phyloP scores from a whole-genome alignment of 1,140 invertebrate species.

The Micrasema longulum region DNA sequence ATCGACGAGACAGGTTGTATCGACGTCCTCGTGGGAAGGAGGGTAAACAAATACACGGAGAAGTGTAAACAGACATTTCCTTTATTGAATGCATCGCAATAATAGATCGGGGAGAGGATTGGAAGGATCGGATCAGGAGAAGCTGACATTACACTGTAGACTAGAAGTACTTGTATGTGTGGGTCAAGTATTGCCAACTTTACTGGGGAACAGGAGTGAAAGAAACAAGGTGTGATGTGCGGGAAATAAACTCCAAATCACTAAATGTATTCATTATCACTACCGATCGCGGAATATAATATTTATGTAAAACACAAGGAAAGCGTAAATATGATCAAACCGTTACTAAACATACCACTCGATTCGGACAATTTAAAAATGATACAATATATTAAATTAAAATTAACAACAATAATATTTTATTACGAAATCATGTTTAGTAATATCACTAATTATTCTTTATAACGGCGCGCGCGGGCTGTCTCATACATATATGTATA shows the following conservation, averaged over 20 bases:
- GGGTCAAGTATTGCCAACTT: not conserved
- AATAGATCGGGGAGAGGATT: not conserved
- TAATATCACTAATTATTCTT: constrained; percentile 36
- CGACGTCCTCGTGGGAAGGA: no score
- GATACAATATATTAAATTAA: constrained; percentile 44
- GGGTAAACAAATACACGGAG: not conserved
- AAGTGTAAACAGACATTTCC: constrained; percentile 49
- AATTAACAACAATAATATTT: constrained; percentile 42
- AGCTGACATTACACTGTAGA: not conserved
- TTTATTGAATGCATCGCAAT: constrained; percentile 49
- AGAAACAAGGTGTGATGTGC: constrained; percentile 1
- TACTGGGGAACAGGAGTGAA: not conserved
- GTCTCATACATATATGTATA: constrained; percentile 6
- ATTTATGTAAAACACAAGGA: constrained; percentile 40
- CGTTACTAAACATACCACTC: constrained; percentile 6
- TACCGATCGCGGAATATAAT: constrained; percentile 8
- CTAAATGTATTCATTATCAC: no score
- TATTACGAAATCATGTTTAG: constrained; percentile 34
- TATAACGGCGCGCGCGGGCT: not conserved
- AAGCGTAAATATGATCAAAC: constrained; percentile 30
- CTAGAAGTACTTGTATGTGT: not conserved
- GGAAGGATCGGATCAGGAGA: not conserved
- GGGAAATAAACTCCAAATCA: not conserved
- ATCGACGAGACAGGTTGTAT: no score
- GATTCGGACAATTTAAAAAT: constrained; percentile 10